phyloP scores from a whole-genome alignment of 2,113 vertebrate species.

The Apteryx mantelli region DNA sequence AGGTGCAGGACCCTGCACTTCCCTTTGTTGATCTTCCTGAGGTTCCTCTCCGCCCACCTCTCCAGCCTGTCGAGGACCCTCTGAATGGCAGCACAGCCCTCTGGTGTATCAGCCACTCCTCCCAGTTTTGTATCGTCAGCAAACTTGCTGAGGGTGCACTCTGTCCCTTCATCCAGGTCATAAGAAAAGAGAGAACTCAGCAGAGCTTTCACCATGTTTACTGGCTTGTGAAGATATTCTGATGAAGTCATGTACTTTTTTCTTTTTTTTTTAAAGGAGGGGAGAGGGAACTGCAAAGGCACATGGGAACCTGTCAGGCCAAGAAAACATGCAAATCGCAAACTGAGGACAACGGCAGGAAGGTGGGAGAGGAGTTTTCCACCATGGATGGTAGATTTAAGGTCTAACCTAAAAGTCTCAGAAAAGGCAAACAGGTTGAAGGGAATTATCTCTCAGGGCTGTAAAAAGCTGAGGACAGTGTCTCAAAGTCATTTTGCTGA shows the following conservation, averaged over 20 bases:
- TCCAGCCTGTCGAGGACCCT: no score
- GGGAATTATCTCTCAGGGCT: neutral
- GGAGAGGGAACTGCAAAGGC: neutral
- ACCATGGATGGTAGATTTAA: neutral
- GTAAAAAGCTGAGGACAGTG: neutral
- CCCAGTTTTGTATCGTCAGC: no score
- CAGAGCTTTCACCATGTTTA: neutral
- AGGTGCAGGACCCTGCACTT: no score
- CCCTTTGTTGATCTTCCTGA: no score
- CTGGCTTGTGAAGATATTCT: neutral
- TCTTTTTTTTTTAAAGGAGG: no score
- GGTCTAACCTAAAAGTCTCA: neutral
- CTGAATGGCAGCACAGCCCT: no score
- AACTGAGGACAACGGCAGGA: constrained; percentile 13
- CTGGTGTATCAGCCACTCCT: no score
- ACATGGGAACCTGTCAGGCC: neutral
- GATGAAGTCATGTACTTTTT: neutral
- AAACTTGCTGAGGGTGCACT: no score
- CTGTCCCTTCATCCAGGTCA: no score
- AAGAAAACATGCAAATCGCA: neutral
- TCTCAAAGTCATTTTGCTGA: neutral
- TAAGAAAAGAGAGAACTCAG: neutral
- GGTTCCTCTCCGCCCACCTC: no score
- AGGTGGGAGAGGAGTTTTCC: neutral
- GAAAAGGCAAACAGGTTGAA: neutral